A percentile compares a stretch with the other conserved stretches of the same genome.
Conservation (phyloP, 2,113 vertebrate genomes). For the Misgurnus mizolepis region DNA sequence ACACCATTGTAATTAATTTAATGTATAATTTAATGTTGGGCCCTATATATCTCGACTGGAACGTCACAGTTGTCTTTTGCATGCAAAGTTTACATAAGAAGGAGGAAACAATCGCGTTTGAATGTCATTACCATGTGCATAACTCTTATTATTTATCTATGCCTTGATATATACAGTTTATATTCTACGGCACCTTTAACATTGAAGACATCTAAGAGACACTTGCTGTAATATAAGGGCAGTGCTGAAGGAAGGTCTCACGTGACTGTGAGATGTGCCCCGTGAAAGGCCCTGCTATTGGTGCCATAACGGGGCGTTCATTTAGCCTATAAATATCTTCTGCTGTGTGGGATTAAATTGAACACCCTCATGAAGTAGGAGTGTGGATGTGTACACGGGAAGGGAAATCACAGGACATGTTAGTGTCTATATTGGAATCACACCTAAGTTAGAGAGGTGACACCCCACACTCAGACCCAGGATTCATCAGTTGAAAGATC, state of each 20-base stretch:
- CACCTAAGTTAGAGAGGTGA: constrained; percentile 42
- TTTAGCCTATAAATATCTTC: constrained; percentile 77
- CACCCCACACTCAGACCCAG: background rate
- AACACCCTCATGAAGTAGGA: constrained; percentile 66
- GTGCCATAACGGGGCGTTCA: constrained; percentile 9
- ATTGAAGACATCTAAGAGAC: background rate
- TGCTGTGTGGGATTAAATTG: constrained; percentile 75
- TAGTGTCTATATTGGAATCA: constrained; percentile 45
- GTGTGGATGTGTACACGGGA: constrained; percentile 46
- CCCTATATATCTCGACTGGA: too few relatives aligned
- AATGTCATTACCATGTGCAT: too few relatives aligned
- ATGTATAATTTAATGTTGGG: too few relatives aligned
- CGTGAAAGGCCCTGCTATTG: constrained; percentile 10
- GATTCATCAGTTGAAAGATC: background rate
- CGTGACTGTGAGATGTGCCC: background rate
- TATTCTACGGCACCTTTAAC: too few relatives aligned
- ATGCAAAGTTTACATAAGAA: too few relatives aligned
- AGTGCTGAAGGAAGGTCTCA: constrained; percentile 4
- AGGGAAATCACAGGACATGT: constrained; percentile 37
- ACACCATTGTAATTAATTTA: too few relatives aligned
- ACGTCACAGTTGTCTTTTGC: too few relatives aligned
- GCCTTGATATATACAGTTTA: too few relatives aligned
- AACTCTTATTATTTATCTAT: too few relatives aligned
- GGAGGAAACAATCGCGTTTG: too few relatives aligned
- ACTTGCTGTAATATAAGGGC: background rate